Evolutionary conservation across 2,797 vertebrate genomes (phyloP), one percentile per base, ranked within the genome.

Genomic region (Synanceia verrucosa): DNA sequence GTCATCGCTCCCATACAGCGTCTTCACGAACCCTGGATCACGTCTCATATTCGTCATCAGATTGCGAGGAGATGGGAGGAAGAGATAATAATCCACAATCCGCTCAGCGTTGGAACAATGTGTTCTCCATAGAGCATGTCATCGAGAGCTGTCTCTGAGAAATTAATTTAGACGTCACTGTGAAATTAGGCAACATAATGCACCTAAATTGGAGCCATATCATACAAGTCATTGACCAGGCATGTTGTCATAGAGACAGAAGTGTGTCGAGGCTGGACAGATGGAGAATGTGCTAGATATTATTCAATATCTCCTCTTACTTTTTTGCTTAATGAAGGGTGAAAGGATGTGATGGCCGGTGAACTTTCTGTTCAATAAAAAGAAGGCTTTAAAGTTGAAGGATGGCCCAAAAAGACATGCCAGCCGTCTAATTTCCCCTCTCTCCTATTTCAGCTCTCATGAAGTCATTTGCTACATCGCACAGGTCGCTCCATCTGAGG

Each of bases 41-140:
- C 26, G 47, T 66, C 84, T 80, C 81, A 70, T 83, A 81, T 86
- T 79, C 77, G 79, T 85, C 74, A 65, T 76, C 50, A 21, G 34
- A 39, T 37, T 50, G 39, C 10, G 65, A 44, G 55, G 57, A 29
- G 41, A 31, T 19, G 0, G 44, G 14, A 29, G 46, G 29, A n/a
- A 43, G 44, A 57, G 34, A 57, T 55, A n/a, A 68, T 29, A 61
- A 56, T 47, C 26, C 46, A 33, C 43, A 26, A n/a, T 58, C 7
- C 37, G 19, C 41, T 68, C 21, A 9, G 18, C n/a, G 31, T 57
- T 6, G 41, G 26, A 51, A 47, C 26, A 67, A 21, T 50, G 10
- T 21, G n/a, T 41, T 37, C 31, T 7, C n/a, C n/a, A n/a, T n/a
- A n/a, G n/a, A n/a, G n/a, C n/a, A n/a, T n/a, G n/a, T n/a, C n/a